Conservation (phyloP, 37 sponge, comb jelly and placozoan species). For the Geodia barretti region DNA sequence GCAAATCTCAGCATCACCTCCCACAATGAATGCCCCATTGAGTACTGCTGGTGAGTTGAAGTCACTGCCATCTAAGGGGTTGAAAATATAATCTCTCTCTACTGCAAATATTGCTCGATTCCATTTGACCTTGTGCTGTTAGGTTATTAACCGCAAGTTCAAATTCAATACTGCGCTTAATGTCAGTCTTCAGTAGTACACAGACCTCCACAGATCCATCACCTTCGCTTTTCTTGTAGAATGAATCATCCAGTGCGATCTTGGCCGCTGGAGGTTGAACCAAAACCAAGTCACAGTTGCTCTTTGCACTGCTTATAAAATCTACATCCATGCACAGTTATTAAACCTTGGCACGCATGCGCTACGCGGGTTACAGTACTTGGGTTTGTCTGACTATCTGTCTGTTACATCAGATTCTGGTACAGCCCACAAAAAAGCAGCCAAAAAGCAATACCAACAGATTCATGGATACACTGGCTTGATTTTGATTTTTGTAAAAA, state of each 20-base stretch:
- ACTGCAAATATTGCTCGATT: neutral
- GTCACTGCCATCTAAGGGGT: neutral
- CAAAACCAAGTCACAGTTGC: too few relatives aligned
- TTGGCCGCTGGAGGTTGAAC: neutral
- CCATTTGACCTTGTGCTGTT: neutral
- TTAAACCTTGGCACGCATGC: too few relatives aligned
- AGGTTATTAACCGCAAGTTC: neutral
- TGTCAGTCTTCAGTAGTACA: neutral
- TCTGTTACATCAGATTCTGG: too few relatives aligned
- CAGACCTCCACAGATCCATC: neutral
- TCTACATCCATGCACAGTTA: too few relatives aligned
- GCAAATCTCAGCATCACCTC: neutral
- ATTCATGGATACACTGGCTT: neutral
- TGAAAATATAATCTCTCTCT: neutral
- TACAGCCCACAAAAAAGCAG: neutral
- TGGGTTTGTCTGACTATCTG: too few relatives aligned
- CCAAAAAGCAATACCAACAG: neutral
- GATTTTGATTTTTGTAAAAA: neutral
- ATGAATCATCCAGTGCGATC: neutral
- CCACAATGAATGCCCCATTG: neutral
- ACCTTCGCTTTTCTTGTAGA: neutral
- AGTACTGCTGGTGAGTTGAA: neutral
- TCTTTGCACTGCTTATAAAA: too few relatives aligned
- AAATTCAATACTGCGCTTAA: neutral
- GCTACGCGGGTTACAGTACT: too few relatives aligned